Percentiles rank a stretch among this genome's conserved stretches.
Evolutionary conservation across 2,797 vertebrate species (phyloP).

Genomic region (Myotis myotis): DNA sequence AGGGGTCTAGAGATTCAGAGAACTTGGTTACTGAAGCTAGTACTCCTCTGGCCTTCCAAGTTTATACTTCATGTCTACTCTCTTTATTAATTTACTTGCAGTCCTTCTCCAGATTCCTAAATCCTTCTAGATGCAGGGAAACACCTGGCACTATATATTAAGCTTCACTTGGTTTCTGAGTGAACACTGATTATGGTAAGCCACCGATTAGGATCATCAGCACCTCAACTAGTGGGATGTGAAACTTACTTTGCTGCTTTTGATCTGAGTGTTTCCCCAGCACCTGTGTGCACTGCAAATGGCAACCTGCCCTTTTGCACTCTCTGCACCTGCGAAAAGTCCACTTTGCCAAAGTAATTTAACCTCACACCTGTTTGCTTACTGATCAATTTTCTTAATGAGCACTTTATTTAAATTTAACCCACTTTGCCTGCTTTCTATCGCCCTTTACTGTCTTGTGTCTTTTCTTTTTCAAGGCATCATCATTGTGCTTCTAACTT

Average conservation of each 20-base stretch:
- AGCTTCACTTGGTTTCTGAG: not conserved
- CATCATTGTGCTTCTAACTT: not conserved
- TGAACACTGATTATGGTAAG: not conserved
- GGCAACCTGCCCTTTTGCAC: not conserved
- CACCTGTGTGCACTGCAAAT: not conserved
- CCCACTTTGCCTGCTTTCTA: not conserved
- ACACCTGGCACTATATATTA: not conserved
- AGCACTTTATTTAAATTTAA: slow-evolving; percentile 45
- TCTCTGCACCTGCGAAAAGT: slow-evolving; percentile 30
- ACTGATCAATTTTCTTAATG: slow-evolving; percentile 34
- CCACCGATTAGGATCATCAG: not conserved
- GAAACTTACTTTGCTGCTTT: not conserved
- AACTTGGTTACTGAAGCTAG: too few species aligned
- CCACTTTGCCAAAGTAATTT: slow-evolving; percentile 56
- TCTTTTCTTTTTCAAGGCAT: not conserved
- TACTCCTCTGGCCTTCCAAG: too few species aligned
- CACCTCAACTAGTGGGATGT: not conserved
- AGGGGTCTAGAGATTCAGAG: too few species aligned
- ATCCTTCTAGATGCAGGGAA: too few species aligned
- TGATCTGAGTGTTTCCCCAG: slow-evolving; percentile 4
- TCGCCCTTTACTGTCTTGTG: not conserved
- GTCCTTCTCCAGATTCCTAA: too few species aligned
- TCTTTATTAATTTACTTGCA: too few species aligned
- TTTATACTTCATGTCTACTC: too few species aligned
- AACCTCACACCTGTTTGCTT: slow-evolving; percentile 44